These are phyloP conservation scores for Halcyon chelicuti DNA, from an alignment of 2,797 vertebrate species.

Conservation along the genomic window DNA sequence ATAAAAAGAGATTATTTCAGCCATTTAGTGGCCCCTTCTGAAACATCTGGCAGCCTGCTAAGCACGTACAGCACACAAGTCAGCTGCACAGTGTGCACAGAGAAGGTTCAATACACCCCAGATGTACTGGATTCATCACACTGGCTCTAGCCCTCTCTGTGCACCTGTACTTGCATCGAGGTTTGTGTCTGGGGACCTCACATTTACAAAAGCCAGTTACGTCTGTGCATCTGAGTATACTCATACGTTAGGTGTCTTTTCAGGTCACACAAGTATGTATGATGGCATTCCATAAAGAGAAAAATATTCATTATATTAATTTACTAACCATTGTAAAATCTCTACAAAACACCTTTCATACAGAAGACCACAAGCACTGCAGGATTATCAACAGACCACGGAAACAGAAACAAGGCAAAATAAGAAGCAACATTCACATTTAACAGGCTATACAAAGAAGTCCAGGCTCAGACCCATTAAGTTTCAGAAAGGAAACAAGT, in stretches of 20 bases:
- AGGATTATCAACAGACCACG: background rate
- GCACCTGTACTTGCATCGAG: background rate
- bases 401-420: background rate
- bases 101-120: background rate
- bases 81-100: background rate
- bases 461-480: background rate
- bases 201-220: background rate
- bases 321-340: fast-evolving
- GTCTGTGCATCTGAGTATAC: background rate
- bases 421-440: background rate
- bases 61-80: background rate
- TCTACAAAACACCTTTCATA: background rate
- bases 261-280: fast-evolving
- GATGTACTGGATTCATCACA: background rate
- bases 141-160: background rate
- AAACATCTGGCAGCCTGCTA: background rate
- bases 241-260: background rate
- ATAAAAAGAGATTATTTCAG: background rate
- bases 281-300: background rate
- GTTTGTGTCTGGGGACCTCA: background rate
- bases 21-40: background rate
- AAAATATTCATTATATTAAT: background rate
- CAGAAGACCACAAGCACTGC: background rate
- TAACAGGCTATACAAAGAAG: background rate
- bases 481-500: background rate